Evolutionary conservation across 1,140 invertebrate genomes (phyloP).

Genomic region (Rhyacophila brunnea): DNA sequence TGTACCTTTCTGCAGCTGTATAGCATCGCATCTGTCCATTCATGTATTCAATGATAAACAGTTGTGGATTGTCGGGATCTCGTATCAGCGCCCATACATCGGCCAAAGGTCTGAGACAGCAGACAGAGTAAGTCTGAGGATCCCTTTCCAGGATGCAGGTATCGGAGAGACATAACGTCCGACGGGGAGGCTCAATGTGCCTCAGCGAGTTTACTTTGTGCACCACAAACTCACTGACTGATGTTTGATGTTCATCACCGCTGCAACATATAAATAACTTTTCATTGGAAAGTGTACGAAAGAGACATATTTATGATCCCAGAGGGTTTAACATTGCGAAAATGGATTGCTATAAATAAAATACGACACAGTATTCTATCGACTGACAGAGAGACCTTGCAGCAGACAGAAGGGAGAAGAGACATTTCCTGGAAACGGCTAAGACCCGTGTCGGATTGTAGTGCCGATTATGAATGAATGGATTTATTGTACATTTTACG

Average conservation of each 20-base stretch:
- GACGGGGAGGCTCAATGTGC: slow-evolving; percentile 75
- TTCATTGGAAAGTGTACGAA: no score
- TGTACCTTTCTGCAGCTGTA: slow-evolving; percentile 72
- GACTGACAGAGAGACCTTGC: no score
- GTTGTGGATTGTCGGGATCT: slow-evolving; percentile 87
- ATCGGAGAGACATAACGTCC: slow-evolving; percentile 94
- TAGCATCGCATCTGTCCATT: slow-evolving; percentile 88
- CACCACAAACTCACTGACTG: slow-evolving; percentile 88
- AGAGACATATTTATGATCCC: no score
- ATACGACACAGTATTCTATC: no score
- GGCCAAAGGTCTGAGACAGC: slow-evolving; percentile 78
- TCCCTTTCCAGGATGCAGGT: slow-evolving; percentile 95
- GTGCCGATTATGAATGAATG: no score
- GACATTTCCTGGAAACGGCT: no score
- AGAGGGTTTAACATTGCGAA: no score
- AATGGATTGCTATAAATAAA: no score
- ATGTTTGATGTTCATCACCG: slow-evolving; percentile 85
- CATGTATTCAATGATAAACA: slow-evolving; percentile 92
- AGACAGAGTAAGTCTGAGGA: slow-evolving; percentile 91
- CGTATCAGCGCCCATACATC: slow-evolving; percentile 91
- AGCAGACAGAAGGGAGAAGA: no score
- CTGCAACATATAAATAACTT: slow-evolving; percentile 52
- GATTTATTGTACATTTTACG: no score
- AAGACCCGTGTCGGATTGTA: no score
- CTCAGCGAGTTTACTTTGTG: slow-evolving; percentile 79